A percentile compares a stretch with the other conserved stretches of the same genome.
Conservation (phyloP, 2,113 vertebrate species). For the Chauna torquata region DNA sequence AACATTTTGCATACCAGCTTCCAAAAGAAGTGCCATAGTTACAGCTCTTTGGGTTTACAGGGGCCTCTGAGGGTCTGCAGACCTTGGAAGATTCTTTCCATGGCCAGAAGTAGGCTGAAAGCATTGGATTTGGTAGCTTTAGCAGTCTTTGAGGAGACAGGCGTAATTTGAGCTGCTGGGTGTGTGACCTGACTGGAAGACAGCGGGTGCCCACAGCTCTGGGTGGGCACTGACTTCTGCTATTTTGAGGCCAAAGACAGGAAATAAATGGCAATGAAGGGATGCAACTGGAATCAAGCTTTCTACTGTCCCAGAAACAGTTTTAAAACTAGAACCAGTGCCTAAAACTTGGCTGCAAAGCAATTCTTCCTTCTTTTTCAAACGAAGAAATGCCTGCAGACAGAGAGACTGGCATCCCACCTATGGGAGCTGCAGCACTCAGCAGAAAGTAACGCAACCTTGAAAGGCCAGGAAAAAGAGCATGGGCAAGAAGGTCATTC, state of each 20-base stretch:
- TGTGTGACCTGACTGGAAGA: background rate
- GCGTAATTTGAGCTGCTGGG: background rate
- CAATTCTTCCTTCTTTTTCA: background rate
- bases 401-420: background rate
- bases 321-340: background rate
- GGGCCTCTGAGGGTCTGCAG: background rate
- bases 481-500: background rate
- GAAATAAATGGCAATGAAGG: background rate
- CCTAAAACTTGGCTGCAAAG: background rate
- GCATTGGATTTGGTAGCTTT: background rate
- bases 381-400: background rate
- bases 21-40: background rate
- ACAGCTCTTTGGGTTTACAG: background rate
- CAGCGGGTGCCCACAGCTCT: background rate
- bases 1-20: background rate
- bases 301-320: background rate
- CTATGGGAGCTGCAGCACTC: fast-evolving
- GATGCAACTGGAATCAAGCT: background rate
- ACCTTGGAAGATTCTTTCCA: background rate
- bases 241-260: background rate
- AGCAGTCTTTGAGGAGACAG: background rate
- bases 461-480: background rate
- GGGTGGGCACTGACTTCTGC: background rate
- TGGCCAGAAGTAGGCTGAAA: background rate
- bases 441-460: background rate